phyloP scores from a whole-genome alignment of 2,113 vertebrate species.

The Mormyrus lacerda region DNA sequence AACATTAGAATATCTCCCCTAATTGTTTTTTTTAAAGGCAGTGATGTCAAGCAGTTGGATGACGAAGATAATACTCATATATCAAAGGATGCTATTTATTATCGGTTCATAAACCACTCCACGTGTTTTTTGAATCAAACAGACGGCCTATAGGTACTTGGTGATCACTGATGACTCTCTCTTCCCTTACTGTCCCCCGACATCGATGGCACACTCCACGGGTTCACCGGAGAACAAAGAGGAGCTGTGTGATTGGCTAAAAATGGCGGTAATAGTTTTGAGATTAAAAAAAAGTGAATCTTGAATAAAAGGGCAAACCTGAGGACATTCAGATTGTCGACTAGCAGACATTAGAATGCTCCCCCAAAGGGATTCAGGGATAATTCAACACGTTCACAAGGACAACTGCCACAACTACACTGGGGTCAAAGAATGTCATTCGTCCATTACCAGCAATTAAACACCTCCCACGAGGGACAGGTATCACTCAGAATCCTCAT shows the following conservation, averaged over 20 bases:
- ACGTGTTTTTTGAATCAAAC: background rate
- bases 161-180: background rate
- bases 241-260: background rate
- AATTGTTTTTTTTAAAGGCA: background rate
- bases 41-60: background rate
- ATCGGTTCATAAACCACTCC: background rate
- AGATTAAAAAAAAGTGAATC: background rate
- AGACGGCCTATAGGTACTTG: background rate
- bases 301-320: background rate
- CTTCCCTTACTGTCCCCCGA: background rate
- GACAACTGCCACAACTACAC: constrained; percentile 50
- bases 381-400: constrained; percentile 50
- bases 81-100: background rate
- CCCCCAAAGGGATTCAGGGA: constrained; percentile 43
- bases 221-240: background rate
- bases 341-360: constrained; percentile 26
- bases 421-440: constrained; percentile 58
- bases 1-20: background rate
- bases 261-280: background rate
- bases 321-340: constrained; percentile 16
- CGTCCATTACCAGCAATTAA: constrained; percentile 62
- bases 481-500: constrained; percentile 67
- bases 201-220: background rate
- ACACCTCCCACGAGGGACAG: constrained; percentile 66
- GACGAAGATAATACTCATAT: background rate